These are phyloP conservation scores for Trichonephila inaurata DNA, from an alignment of 1,140 invertebrate species.

Conservation along the genomic window DNA sequence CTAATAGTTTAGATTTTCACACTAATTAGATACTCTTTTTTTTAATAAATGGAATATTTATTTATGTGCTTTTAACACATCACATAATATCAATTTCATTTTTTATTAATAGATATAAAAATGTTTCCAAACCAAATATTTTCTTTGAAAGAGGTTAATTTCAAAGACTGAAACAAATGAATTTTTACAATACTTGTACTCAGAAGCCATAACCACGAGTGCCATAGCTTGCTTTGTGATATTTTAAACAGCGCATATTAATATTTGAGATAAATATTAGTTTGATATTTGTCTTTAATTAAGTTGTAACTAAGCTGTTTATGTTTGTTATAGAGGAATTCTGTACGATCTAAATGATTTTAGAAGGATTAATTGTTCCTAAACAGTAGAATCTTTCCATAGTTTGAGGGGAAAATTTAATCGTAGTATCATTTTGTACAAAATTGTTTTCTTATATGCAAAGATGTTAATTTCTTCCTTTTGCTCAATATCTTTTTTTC, in stretches of 20 bases:
- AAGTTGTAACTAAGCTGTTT: background rate
- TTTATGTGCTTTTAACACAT: too few species aligned
- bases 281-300: background rate
- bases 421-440: background rate
- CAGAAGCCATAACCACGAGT: background rate
- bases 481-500: background rate
- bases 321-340: background rate
- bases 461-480: background rate
- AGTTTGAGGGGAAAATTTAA: background rate
- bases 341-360: background rate
- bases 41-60: too few species aligned
- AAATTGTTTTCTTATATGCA: background rate
- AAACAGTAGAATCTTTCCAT: background rate
- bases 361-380: background rate
- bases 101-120: too few species aligned
- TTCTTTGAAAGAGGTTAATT: too few species aligned
- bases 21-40: too few species aligned
- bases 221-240: background rate
- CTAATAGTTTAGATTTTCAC: too few species aligned
- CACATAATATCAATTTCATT: too few species aligned
- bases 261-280: background rate
- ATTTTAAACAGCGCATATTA: background rate
- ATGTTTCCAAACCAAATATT: too few species aligned
- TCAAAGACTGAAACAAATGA: too few species aligned
- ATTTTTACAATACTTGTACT: background rate